Base-by-base conservation (phyloP, 2,888 invertebrate species). In the Heliconius aoede region DNA sequence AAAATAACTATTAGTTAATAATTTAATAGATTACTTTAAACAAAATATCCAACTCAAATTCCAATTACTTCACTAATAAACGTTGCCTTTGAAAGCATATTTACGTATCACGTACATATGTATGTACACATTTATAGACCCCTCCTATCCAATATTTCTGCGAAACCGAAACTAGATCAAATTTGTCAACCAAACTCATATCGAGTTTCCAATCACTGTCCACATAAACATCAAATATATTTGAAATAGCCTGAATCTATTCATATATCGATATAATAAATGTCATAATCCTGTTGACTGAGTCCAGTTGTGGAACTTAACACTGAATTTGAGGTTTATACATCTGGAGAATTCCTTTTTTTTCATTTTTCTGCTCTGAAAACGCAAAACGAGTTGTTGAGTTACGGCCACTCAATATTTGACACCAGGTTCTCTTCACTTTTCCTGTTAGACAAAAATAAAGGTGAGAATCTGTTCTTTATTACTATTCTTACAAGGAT, bases 191-290 rank as follows among this genome's bases (percentile, higher is more conserved):
- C 26, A 26, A 28, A 72, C 28, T 40, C 36, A 72, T 64, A 64
- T 62, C 55, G 55, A 64, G 65, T 64, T 64, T 40, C 36, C 71
- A 72, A 76, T 72, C 72, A 64, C 64, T 36, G 62, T 36, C 36
- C 58, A 75, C 67, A 67, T 61, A 40, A 9, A 72, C 58, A 55
- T 80, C 79, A 80, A 78, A 79, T 78, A 78, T 72, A 77, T 73
- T 65, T 15, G 15, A 36, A 15, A 65, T 65, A 26, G 40, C n/a
- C 36, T 36, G 32, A 64, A 36, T n/a, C n/a, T n/a, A 21, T 64
- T 36, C 18, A 46, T 46, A 46, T 46, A 46, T 21, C 7, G 46
- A 21, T 46, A 46, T 7, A 2, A 21, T 18, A 46, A 46, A 21
- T 21, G 46, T 13, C 40, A 40, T 13, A 40, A 40, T 40, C 4